These are phyloP conservation scores for Adineta ricciae DNA, from an alignment of 2,888 invertebrate species.

Conservation along the genomic window DNA sequence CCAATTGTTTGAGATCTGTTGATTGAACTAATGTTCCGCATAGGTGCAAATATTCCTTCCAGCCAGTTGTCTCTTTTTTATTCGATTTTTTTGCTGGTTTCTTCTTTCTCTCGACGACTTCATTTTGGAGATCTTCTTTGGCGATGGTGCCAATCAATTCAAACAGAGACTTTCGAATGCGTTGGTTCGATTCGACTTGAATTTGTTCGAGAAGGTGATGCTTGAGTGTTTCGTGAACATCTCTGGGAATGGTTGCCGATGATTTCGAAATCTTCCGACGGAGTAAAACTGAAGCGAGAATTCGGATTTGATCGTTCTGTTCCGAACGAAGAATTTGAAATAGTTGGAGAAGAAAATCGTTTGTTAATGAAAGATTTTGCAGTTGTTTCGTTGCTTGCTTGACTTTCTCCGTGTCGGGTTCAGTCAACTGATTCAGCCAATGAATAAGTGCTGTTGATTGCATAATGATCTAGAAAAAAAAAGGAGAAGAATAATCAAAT, in stretches of 20 bases:
- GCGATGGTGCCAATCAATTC: constrained; percentile 13
- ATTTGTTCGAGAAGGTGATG: constrained; percentile 2
- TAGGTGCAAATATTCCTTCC: neutral
- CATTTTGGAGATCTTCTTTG: neutral
- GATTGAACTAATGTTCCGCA: constrained; percentile 14
- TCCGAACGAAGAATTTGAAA: neutral
- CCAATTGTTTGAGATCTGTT: constrained; percentile 10
- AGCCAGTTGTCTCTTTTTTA: neutral
- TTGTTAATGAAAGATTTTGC: neutral
- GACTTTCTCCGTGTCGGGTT: neutral
- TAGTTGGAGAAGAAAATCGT: constrained; percentile 3
- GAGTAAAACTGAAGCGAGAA: neutral
- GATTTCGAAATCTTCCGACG: neutral
- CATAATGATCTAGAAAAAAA: neutral
- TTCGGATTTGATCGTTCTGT: constrained; percentile 6
- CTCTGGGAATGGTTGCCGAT: neutral
- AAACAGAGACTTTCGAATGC: neutral
- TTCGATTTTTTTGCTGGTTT: neutral
- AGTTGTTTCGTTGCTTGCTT: constrained; percentile 16
- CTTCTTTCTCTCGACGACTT: neutral
- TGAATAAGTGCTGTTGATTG: neutral
- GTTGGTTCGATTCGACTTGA: neutral
- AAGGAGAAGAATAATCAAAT: neutral
- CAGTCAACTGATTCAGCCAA: neutral
- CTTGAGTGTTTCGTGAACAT: neutral